Percentiles rank a stretch among this genome's conserved stretches.
phyloP scores from a whole-genome alignment of 1,140 invertebrate species.

The Brachionus manjavacas region DNA sequence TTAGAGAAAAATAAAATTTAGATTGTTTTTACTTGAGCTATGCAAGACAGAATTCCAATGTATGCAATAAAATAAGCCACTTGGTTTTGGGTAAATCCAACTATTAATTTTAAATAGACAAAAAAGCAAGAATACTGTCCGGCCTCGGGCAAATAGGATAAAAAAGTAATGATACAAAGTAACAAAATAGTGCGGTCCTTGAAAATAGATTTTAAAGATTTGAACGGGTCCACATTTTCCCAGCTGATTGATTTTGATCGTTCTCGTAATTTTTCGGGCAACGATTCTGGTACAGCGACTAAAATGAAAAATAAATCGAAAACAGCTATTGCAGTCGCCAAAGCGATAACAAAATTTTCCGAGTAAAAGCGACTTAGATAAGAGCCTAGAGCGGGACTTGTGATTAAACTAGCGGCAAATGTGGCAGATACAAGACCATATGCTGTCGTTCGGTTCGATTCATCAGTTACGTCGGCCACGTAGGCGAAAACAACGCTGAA shows the following conservation, averaged over 20 bases:
- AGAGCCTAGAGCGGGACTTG: conserved; percentile 89
- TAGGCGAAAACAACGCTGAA: conserved; percentile 96
- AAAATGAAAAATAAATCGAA: conserved; percentile 97
- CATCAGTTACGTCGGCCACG: conserved; percentile 97
- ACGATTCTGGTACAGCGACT: conserved; percentile 91
- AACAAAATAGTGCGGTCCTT: conserved; percentile 29
- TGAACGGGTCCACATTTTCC: conserved; percentile 94
- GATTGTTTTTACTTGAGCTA: conserved; percentile 68
- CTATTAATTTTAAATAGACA: conserved; percentile 90
- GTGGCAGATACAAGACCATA: conserved; percentile 97
- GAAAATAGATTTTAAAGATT: conserved; percentile 9
- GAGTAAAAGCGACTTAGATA: conserved; percentile 83
- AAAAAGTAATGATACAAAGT: conserved; percentile 37
- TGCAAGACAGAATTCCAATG: conserved; percentile 89
- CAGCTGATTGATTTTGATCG: conserved; percentile 58
- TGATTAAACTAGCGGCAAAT: conserved; percentile 94
- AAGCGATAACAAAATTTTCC: conserved; percentile 86
- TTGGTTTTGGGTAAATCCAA: conserved; percentile 88
- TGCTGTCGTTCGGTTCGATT: conserved; percentile 85
- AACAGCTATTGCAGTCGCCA: conserved; percentile 83
- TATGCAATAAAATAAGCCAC: conserved; percentile 96
- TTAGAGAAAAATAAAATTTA: not conserved
- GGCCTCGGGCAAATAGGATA: conserved; percentile 63
- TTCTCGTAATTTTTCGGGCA: conserved; percentile 69
- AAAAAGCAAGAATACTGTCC: conserved; percentile 99